Evolutionary conservation across 2,888 invertebrate genomes (phyloP).

Genomic region (Amblyjoppa fuscipennis): DNA sequence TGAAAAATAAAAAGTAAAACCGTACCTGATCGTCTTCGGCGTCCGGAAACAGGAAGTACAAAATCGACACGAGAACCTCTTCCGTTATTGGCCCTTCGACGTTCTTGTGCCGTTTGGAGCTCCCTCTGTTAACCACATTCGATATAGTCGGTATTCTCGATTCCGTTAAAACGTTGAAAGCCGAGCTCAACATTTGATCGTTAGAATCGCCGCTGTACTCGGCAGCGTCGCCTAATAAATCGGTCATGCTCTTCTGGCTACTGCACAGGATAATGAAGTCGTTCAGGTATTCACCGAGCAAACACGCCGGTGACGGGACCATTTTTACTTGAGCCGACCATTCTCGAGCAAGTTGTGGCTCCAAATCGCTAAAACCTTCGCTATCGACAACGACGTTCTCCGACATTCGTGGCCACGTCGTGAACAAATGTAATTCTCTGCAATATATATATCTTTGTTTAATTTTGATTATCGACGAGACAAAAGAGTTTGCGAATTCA

Average conservation of each 20-base stretch:
- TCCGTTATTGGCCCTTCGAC: constrained; percentile 93
- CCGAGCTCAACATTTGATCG: constrained; percentile 81
- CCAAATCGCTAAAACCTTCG: constrained; percentile 94
- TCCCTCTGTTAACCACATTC: constrained; percentile 87
- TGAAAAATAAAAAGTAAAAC: constrained; percentile 1
- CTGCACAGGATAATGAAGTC: constrained; percentile 90
- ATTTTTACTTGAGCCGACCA: constrained; percentile 91
- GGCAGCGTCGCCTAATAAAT: constrained; percentile 87
- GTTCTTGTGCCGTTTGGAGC: constrained; percentile 86
- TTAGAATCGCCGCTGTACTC: constrained; percentile 81
- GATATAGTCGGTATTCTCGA: constrained; percentile 90
- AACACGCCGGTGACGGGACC: constrained; percentile 90
- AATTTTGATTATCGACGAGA: constrained; percentile 5
- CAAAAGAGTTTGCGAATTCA: constrained; percentile 4
- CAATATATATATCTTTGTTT: constrained; percentile 21
- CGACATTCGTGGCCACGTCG: constrained; percentile 94
- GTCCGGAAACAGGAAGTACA: constrained; percentile 96
- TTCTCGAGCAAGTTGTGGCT: constrained; percentile 92
- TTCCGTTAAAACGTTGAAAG: constrained; percentile 90
- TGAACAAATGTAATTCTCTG: constrained; percentile 91
- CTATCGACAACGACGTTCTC: constrained; percentile 96
- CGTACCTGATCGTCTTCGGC: constrained; percentile 89
- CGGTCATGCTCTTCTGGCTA: constrained; percentile 85
- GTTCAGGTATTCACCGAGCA: constrained; percentile 91
- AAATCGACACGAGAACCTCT: constrained; percentile 90